phyloP scores from a whole-genome alignment of 2,113 vertebrate species.

The Heptranchias perlo region DNA sequence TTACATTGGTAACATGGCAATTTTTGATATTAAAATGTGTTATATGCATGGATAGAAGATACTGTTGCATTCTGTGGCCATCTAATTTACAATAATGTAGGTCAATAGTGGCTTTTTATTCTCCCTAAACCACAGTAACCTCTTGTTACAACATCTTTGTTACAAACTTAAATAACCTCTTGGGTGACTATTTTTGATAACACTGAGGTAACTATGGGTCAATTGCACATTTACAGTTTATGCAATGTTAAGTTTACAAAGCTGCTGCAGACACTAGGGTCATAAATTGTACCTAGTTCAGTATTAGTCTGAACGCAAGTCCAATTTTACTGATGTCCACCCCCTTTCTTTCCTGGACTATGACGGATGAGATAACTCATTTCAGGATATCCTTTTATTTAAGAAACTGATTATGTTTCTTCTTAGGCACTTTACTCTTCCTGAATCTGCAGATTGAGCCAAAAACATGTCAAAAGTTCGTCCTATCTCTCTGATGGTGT shows the following conservation, averaged over 20 bases:
- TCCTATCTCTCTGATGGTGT: too few relatives aligned
- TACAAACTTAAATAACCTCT: slow-evolving; percentile 7
- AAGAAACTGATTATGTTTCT: background rate
- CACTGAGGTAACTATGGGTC: background rate
- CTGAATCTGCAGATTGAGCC: too few relatives aligned
- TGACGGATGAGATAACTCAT: background rate
- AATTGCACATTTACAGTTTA: background rate
- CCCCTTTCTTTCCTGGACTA: background rate
- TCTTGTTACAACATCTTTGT: background rate
- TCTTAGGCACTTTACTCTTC: too few relatives aligned
- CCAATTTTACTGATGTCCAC: background rate
- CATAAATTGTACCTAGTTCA: background rate
- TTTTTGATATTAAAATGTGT: background rate
- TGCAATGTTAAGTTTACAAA: background rate
- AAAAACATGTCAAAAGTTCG: too few relatives aligned
- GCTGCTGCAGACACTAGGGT: background rate
- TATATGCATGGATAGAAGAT: background rate
- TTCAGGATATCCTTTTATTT: background rate
- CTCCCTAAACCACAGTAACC: background rate
- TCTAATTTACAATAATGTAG: background rate
- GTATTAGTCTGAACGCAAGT: background rate
- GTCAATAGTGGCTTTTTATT: background rate
- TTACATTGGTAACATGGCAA: too few relatives aligned
- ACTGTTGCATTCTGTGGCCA: background rate
- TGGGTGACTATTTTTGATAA: background rate